Evolutionary conservation across 2,888 invertebrate genomes (phyloP).

Genomic region (Sesia apiformis): DNA sequence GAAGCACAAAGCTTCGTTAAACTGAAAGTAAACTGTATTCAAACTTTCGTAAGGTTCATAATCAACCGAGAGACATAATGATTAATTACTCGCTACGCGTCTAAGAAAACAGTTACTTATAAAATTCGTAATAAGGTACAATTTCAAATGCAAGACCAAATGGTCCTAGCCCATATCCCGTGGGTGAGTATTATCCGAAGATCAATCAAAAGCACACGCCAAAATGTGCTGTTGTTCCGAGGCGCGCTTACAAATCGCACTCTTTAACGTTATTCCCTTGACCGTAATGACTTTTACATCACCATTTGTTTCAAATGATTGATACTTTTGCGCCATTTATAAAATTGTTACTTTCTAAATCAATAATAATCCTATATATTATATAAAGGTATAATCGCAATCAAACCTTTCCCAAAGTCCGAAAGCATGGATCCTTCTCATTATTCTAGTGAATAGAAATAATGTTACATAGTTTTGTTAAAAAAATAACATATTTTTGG

Average conservation of each 20-base stretch:
- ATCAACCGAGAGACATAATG: neutral
- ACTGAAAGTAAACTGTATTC: slow-evolving; percentile 4
- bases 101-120: slow-evolving; percentile 1
- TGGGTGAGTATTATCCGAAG: slow-evolving; percentile 34
- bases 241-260: slow-evolving; percentile 42
- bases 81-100: neutral
- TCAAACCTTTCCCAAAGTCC: too few relatives aligned
- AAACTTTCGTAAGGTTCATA: slow-evolving; percentile 1
- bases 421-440: too few relatives aligned
- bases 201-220: slow-evolving; percentile 34
- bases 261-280: slow-evolving; percentile 33
- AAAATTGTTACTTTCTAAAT: too few relatives aligned
- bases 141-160: slow-evolving; percentile 5
- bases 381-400: too few relatives aligned
- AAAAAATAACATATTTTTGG: too few relatives aligned
- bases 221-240: slow-evolving; percentile 18
- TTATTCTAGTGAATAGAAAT: too few relatives aligned
- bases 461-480: too few relatives aligned
- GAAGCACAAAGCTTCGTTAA: neutral
- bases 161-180: slow-evolving; percentile 12
- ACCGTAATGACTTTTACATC: slow-evolving; percentile 37
- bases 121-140: slow-evolving; percentile 12
- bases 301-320: slow-evolving; percentile 15
- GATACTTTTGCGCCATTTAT: slow-evolving; percentile 2
- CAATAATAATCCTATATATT: too few relatives aligned